These are phyloP conservation scores for Gasteruption jaculator DNA, from an alignment of 2,888 invertebrate species.

Conservation along the genomic window DNA sequence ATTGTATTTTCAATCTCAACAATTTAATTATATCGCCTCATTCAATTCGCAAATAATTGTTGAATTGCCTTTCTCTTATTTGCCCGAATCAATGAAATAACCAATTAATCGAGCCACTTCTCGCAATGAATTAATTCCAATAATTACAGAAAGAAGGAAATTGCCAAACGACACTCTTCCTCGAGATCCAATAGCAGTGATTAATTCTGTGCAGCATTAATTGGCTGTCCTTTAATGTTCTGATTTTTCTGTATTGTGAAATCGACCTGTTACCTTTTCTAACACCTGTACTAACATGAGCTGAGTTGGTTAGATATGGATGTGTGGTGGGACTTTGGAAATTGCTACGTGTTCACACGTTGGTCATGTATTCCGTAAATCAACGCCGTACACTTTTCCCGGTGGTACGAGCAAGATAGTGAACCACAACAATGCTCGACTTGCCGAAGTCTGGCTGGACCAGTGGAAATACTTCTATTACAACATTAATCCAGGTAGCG, in stretches of 20 bases:
- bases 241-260: conserved; percentile 10
- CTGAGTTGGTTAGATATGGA: conserved; percentile 78
- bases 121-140: too few relatives aligned
- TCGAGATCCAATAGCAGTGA: too few relatives aligned
- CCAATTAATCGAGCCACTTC: too few relatives aligned
- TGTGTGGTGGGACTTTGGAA: conserved; percentile 93
- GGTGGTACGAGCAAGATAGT: conserved; percentile 96
- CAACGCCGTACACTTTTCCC: conserved; percentile 97
- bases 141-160: too few relatives aligned
- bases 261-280: conserved; percentile 25
- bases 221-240: conserved; percentile 2
- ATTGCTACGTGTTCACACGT: conserved; percentile 93
- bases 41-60: too few relatives aligned
- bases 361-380: conserved; percentile 96
- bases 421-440: conserved; percentile 97
- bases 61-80: too few relatives aligned
- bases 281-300: conserved; percentile 47
- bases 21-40: too few relatives aligned
- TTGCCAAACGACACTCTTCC: too few relatives aligned
- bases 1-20: too few relatives aligned
- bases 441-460: conserved; percentile 99
- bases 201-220: conserved; percentile 7
- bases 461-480: conserved; percentile 99
- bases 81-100: too few relatives aligned
- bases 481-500: conserved; percentile 93